Base-by-base conservation (phyloP, 2,888 invertebrate genomes). In the Drosophila pegasa region DNA sequence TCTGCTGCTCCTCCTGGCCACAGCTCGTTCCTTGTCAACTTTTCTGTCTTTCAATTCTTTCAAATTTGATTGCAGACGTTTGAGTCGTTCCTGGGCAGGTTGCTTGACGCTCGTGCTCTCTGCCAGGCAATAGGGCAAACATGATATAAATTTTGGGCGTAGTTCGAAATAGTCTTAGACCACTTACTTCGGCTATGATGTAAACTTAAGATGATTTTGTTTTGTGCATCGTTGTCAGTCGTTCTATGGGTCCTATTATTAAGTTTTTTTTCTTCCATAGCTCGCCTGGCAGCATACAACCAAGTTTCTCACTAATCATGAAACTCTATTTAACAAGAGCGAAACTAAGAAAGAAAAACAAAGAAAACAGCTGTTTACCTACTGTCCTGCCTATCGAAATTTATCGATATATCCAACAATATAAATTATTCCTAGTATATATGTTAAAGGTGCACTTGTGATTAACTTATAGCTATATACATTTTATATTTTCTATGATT, bases 71-170 rank as follows among this genome's bases (percentile, higher is more conserved):
- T 63, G 62, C 16, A 63, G 16, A 14, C 64, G 40, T 3, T 35
- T 41, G 0, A 63, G 33, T 4, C 62, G 40, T 0, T 63, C 51
- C 16, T 63, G 62, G 1, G 62, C 62, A 16, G 20, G 10, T 12
- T 63, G 64, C 3, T 33, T 51, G 8, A 0, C 0, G 4, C 1
- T 1, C 2, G 12, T 2, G 18, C 3, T n/a, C 2, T 25, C 61
- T 62, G 25, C 0, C 16, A 45, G 0, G 7, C 2, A 45, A 16
- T 12, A 12, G 1, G 16, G 10, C 5, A 45, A 16, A 1, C 16
- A 2, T 35, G 3, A 6, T 35, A 14, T n/a, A n/a, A n/a, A n/a
- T n/a, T n/a, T n/a, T n/a, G n/a, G n/a, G n/a, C n/a, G 12, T 12
- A 31, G 12, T 4, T 29, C 12, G 3, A 8, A 27, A 12, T n/a